Conservation (phyloP, 2,888 invertebrate genomes). For the Phengaris alcon region DNA sequence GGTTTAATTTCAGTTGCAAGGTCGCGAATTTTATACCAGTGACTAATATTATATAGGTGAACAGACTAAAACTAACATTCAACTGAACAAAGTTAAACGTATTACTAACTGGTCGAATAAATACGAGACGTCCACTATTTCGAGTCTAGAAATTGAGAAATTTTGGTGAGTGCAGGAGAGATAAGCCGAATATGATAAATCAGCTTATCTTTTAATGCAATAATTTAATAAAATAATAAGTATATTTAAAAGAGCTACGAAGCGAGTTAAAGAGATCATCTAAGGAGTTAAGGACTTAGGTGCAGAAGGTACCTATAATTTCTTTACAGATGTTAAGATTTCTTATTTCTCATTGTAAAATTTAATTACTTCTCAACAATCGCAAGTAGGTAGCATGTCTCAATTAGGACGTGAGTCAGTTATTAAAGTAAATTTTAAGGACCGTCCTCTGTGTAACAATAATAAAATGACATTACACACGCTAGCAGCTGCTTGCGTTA, state of each 20-base stretch:
- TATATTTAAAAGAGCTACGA: no score
- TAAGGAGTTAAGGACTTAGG: neutral
- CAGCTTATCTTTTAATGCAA: no score
- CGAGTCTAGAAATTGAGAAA: no score
- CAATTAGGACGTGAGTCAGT: slow-evolving; percentile 15
- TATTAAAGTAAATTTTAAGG: slow-evolving; percentile 15
- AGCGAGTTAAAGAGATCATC: no score
- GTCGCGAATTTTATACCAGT: neutral
- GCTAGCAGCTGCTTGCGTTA: slow-evolving; percentile 28
- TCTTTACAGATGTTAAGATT: neutral
- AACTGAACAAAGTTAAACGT: no score
- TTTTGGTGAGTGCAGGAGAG: no score
- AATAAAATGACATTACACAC: slow-evolving; percentile 21
- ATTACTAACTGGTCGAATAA: no score
- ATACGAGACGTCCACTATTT: no score
- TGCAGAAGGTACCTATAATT: neutral
- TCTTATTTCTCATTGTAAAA: slow-evolving; percentile 4
- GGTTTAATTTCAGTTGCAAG: neutral
- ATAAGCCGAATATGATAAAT: no score
- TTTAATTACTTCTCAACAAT: neutral
- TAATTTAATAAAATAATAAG: no score
- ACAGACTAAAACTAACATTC: no score
- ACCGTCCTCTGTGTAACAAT: slow-evolving; percentile 1
- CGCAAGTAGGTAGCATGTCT: neutral
- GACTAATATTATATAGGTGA: no score